These are phyloP conservation scores for Sciurus vulgaris DNA, from an alignment of 2,797 vertebrate species.

Conservation along the genomic window DNA sequence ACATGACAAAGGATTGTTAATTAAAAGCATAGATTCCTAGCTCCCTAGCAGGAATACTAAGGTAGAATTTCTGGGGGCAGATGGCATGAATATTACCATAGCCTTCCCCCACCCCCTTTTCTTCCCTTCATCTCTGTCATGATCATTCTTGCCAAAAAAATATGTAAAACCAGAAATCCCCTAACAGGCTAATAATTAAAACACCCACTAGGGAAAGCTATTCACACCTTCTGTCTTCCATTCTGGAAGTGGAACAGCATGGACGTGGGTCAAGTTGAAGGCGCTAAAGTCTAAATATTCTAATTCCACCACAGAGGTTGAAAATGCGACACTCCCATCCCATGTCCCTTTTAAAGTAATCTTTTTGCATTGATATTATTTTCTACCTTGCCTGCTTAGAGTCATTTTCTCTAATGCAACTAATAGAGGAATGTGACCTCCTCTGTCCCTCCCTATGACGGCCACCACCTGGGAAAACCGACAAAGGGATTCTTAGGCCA, in stretches of 20 bases:
- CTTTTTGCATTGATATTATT: background rate
- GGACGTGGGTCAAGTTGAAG: background rate
- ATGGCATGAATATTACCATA: background rate
- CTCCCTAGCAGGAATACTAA: background rate
- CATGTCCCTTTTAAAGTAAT: background rate
- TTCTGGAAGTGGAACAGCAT: background rate
- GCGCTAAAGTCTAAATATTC: background rate
- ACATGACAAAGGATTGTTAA: background rate
- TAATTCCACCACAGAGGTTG: background rate
- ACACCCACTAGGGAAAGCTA: background rate
- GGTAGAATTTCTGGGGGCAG: background rate
- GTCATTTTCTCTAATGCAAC: background rate
- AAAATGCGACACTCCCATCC: background rate
- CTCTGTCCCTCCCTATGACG: background rate
- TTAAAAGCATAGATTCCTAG: background rate
- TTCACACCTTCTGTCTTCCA: background rate
- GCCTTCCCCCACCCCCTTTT: background rate
- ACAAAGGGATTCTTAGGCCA: background rate
- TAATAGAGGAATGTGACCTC: background rate
- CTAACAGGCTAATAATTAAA: background rate
- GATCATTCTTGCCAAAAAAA: background rate
- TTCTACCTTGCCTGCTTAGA: background rate
- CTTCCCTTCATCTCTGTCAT: background rate
- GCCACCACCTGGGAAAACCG: background rate
- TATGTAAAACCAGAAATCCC: background rate